Base-by-base conservation (phyloP, 2,113 vertebrate species). In the Nicator chloris region DNA sequence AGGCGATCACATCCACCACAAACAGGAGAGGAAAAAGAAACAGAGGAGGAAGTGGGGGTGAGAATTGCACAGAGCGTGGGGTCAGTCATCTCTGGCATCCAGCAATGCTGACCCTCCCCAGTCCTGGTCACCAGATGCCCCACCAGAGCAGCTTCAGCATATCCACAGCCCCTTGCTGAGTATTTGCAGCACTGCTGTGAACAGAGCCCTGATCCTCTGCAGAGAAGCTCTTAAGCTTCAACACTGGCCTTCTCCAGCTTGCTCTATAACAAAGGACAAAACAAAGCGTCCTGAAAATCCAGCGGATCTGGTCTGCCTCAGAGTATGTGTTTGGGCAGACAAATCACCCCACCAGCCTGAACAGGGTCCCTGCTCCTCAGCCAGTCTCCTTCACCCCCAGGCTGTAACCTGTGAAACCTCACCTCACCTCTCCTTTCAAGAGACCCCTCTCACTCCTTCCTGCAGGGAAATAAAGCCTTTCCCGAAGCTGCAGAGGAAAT, bases 401-500 rank as follows among this genome's bases (percentile, higher is more conserved):
- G 1, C 33, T 61, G 68, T 13, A 60, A 53, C 23, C 53, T 24
- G n/a, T 69, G 66, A 69, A 40, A 72, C 59, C 33, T 82, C 33
- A 72, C 59, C 33, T 82, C 33, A 12, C 8, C 45, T 50, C 42
- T 70, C 26, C 76, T 64, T n/a, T 33, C 53, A 75, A 77, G 49
- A 30, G 51, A 83, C 39, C 37, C 37, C 51, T 66, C 12, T 45
- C 71, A 45, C 56, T 86, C 76, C 68, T 77, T 60, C 59, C 82
- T 20, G 2, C 79, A 81, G 56, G 42, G 82, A 88, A 90, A 83
- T 19, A 78, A 90, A 93, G 37, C 47, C 79, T 16, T 56, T 69
- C 57, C 82, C 40, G 37, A 83, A 63, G 68, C 84, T 66, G 53
- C 71, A 80, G 47, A 86, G 75, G 85, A 96, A 93, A 95, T 91